Evolutionary conservation across 2,888 invertebrate species (phyloP), one percentile per base, ranked within the genome.

Genomic region (Apodemia zela): DNA sequence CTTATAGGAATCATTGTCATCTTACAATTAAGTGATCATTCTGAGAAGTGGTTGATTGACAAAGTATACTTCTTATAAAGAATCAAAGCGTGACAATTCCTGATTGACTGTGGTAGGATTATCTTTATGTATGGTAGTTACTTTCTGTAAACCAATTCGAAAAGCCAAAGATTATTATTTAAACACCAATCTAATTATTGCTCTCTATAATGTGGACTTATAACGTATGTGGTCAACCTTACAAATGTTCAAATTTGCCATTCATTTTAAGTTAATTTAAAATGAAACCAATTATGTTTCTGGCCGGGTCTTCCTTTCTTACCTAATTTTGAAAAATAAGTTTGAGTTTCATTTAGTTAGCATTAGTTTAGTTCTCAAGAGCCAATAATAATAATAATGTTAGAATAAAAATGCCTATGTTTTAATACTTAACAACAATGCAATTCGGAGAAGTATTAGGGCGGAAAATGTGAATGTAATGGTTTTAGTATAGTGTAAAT

Each of bases 291-390:
- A 13, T 21, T 71, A 70, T 66, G 62, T 59, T 66, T 74, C 71
- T 57, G 60, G 68, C 71, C 65, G 68, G 69, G 80, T 82, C 81
- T 81, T 82, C 81, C 82, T 69, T 68, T 71, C 73, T 68, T 71
- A 10, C 8, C 72, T 70, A 68, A 66, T 51, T 21, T 8, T 6
- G 21, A 25, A 21, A 21, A 51, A 51, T 11, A 51, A 51, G 3
- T 51, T 13, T 21, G 25, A 13, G 13, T 51, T 51, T 51, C 51
- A 25, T 51, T 51, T 51, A 51, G 51, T 51, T 51, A 51, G 10
- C 13, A 51, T 51, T 51, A 51, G 49, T 49, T 49, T 49, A 49
- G 49, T 49, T 25, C 18, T 51, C 13, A 13, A 4, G 25, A 21
- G 51, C 51, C 51, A 51, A 51, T 51, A 51, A 51, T 51, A 21